Percentiles rank a stretch among this genome's conserved stretches.
Conservation (phyloP, 2,888 invertebrate species). For the Autographa pulchrina region DNA sequence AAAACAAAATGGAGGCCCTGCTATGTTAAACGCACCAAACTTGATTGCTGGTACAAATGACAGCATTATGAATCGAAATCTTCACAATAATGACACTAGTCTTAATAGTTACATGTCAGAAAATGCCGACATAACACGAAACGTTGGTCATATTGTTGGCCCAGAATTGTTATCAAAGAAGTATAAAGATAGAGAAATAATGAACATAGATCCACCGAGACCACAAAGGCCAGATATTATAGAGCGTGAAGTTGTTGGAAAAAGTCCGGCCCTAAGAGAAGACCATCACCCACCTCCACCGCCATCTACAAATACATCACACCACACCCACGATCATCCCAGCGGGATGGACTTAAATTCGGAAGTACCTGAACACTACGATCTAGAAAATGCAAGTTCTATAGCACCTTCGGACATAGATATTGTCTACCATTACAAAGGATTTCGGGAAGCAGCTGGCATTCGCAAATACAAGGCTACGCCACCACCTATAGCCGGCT, state of each 20-base stretch:
- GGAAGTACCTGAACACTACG: conserved; percentile 97
- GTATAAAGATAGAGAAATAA: conserved; percentile 95
- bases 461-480: conserved; percentile 96
- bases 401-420: conserved; percentile 99
- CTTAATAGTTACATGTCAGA: conserved; percentile 93
- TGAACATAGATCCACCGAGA: conserved; percentile 92
- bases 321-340: conserved; percentile 93
- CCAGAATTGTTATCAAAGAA: conserved; percentile 96
- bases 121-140: conserved; percentile 93
- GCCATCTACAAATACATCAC: conserved; percentile 92
- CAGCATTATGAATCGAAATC: conserved; percentile 91
- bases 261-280: conserved; percentile 94
- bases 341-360: conserved; percentile 93
- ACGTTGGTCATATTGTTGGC: conserved; percentile 94
- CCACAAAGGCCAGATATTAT: conserved; percentile 98
- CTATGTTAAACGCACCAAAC: conserved; percentile 92
- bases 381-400: conserved; percentile 98
- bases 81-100: conserved; percentile 92
- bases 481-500: conserved; percentile 94
- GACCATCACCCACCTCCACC: conserved; percentile 95
- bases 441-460: conserved; percentile 95
- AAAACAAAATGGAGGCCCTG: conserved; percentile 93
- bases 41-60: conserved; percentile 92
- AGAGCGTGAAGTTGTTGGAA: conserved; percentile 95
- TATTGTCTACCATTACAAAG: conserved; percentile 98